A percentile compares a stretch with the other conserved stretches of the same genome.
Evolutionary conservation across 1,140 invertebrate species (phyloP).

Genomic region (Asobara japonica): DNA sequence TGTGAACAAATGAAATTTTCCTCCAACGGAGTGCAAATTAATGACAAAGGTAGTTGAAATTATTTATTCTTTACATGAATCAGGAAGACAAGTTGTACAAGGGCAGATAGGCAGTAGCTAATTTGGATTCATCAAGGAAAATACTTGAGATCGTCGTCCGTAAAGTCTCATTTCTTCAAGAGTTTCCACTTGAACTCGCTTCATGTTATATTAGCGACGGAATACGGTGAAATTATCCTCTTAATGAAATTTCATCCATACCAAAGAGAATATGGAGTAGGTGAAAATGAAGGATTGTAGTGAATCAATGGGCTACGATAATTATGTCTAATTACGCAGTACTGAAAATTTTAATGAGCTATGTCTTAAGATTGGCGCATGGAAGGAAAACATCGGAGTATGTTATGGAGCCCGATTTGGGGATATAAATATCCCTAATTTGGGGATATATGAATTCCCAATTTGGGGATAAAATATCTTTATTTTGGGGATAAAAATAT

Average conservation of each 20-base stretch:
- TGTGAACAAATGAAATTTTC: neutral
- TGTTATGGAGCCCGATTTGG: no score
- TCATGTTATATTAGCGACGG: slow-evolving; percentile 3
- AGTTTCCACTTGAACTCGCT: neutral
- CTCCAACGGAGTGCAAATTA: neutral
- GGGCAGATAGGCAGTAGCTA: neutral
- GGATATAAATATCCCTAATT: no score
- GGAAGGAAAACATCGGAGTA: no score
- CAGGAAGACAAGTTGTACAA: neutral
- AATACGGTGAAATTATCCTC: neutral
- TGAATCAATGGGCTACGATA: neutral
- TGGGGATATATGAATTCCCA: no score
- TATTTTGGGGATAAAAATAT: no score
- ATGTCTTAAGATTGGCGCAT: no score
- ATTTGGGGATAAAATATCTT: no score
- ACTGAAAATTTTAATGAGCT: no score
- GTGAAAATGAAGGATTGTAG: neutral
- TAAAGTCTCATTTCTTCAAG: slow-evolving; percentile 3
- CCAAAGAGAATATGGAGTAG: neutral
- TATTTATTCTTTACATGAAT: neutral
- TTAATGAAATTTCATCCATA: slow-evolving; percentile 1
- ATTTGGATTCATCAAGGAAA: slow-evolving; percentile 15
- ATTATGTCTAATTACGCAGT: neutral
- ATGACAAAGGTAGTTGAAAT: neutral
- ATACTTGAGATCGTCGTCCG: neutral